Base-by-base conservation (phyloP, 35 echinoderm and acorn worm genomes). In the Antedon bifida region DNA sequence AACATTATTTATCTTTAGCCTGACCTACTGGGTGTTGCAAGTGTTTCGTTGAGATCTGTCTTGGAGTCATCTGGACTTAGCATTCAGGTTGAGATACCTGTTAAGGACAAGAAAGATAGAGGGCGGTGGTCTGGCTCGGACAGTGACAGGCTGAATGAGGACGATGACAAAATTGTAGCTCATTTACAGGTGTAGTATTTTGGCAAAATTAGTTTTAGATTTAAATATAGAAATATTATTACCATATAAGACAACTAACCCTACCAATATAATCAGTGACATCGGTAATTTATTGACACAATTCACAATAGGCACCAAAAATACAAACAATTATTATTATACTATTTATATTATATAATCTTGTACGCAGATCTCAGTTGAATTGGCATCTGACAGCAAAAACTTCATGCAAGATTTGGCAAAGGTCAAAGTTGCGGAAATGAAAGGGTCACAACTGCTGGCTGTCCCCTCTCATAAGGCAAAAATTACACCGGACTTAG, bases 371-470 rank as follows among this genome's bases (percentile, higher is more conserved):
- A 23, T 99, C 4, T 88, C 85, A 36, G 76, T 99, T 46, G 90
- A 99, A 74, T 74, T 99, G 29, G 86, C 91, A 0, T 99, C 95
- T 33, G 95, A 99, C 39, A 88, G 78, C 73, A 93, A 88, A 77
- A 91, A 99, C 77, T 99, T 99, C 74, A 82, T 82, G 30, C 31
- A 80, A 30, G 87, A 91, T 34, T 32, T 99, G 29, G 90, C 95
- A 17, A 90, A 84, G 85, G 92, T 84, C 30, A 92, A 92, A 81
- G 77, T 92, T 28, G 95, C 90, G 30, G 95, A 99, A 85, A 90
- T 99, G 88, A 87, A 90, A 64, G 95, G 90, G 36, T 82, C 95
- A 30, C 90, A 89, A 46, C 78, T 99, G 12, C 79, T 92, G 3
- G 79, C 95, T 0, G 80, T 99, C 30, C 91, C 95, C 17, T 84